phyloP scores from a whole-genome alignment of 2,888 invertebrate genomes.

The Fabriciana adippe region DNA sequence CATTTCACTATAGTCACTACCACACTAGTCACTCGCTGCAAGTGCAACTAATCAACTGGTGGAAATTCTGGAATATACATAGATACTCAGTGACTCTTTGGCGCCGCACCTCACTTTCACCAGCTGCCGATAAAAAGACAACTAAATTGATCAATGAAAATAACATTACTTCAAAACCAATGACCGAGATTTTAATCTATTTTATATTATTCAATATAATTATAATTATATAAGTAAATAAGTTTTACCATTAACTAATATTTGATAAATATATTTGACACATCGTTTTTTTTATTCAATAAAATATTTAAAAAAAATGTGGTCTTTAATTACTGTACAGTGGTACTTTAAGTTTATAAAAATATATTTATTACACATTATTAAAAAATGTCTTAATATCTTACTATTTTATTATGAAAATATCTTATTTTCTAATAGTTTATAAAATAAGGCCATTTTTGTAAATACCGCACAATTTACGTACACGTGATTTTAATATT shows the following conservation, averaged over 20 bases:
- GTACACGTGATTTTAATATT: conserved; percentile 60
- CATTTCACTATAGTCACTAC: conserved; percentile 51
- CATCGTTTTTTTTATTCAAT: no score
- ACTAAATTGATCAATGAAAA: conserved; percentile 38
- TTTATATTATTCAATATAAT: background rate
- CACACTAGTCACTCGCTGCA: conserved; percentile 41
- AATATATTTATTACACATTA: background rate
- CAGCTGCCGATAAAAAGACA: conserved; percentile 62
- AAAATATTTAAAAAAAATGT: no score
- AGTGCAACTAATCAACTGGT: conserved; percentile 37
- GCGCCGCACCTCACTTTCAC: conserved; percentile 72
- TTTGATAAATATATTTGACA: no score
- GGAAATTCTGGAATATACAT: conserved; percentile 30
- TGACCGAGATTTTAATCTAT: background rate
- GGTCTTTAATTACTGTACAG: no score
- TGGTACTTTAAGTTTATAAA: no score
- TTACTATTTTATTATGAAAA: background rate
- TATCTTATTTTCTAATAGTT: background rate
- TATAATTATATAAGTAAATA: background rate
- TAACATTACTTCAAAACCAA: conserved; percentile 25
- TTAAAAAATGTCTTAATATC: background rate
- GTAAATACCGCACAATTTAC: conserved; percentile 39
- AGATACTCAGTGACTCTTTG: conserved; percentile 45
- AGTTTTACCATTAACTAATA: no score
- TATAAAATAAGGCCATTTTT: background rate